These are phyloP conservation scores for Drosophila sulfurigaster DNA, from an alignment of 1,140 invertebrate species.

Conservation along the genomic window DNA sequence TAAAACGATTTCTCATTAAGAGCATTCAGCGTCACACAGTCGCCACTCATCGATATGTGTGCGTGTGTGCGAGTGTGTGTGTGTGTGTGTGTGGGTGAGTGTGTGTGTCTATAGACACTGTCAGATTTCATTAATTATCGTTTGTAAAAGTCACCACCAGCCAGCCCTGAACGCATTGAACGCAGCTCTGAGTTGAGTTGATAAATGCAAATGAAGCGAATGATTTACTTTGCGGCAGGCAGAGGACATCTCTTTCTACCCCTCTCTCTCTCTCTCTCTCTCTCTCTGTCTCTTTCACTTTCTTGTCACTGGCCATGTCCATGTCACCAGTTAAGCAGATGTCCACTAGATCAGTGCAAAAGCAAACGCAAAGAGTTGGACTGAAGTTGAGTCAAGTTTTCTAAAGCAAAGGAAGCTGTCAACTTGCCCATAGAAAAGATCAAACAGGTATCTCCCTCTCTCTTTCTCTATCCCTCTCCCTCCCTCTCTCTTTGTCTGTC, in stretches of 20 bases:
- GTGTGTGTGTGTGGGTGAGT: too few species aligned
- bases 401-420: too few species aligned
- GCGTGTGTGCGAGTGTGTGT: too few species aligned
- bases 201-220: slow-evolving; percentile 64
- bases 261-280: not conserved
- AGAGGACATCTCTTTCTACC: not conserved
- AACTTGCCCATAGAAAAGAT: too few species aligned
- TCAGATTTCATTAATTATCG: slow-evolving; percentile 84
- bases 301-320: slow-evolving; percentile 6
- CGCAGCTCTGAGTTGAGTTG: slow-evolving; percentile 5
- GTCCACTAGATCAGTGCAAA: not conserved
- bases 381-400: too few species aligned
- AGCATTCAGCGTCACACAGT: slow-evolving; percentile 64
- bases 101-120: slow-evolving; percentile 40
- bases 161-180: not conserved
- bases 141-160: slow-evolving; percentile 78
- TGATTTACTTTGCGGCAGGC: slow-evolving; percentile 53
- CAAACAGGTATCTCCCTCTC: too few species aligned
- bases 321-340: not conserved
- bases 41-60: slow-evolving; percentile 70
- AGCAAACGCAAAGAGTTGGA: too few species aligned
- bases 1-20: slow-evolving; percentile 84
- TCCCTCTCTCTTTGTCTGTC: too few species aligned
- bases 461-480: too few species aligned
- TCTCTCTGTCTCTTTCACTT: not conserved